phyloP scores from a whole-genome alignment of 2,797 vertebrate species.

The Urophycis tenuis region DNA sequence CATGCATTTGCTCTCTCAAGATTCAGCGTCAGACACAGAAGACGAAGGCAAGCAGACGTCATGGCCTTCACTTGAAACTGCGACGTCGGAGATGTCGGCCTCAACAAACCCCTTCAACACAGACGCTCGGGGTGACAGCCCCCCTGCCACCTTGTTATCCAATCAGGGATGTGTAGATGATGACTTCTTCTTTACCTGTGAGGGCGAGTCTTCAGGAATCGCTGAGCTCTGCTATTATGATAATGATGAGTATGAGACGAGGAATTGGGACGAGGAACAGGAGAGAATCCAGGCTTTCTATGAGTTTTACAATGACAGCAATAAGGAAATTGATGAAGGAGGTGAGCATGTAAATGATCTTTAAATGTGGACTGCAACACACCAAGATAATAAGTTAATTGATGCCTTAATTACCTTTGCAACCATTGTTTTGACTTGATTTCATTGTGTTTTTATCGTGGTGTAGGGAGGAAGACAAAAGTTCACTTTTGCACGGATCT shows the following conservation, averaged over 20 bases:
- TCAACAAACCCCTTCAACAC: conserved; percentile 18
- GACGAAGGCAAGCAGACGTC: conserved; percentile 26
- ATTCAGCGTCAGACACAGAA: conserved; percentile 33
- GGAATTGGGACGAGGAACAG: conserved; percentile 63
- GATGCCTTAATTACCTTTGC: conserved; percentile 9
- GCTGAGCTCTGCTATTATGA: conserved; percentile 29
- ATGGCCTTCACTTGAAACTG: conserved; percentile 11
- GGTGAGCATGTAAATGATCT: conserved; percentile 35
- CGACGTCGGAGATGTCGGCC: conserved; percentile 10
- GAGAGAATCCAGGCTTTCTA: conserved; percentile 66
- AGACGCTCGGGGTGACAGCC: conserved; percentile 11
- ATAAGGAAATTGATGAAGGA: conserved; percentile 31
- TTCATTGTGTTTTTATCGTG: conserved; percentile 2
- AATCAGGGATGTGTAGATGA: conserved; percentile 50
- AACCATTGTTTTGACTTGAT: not conserved
- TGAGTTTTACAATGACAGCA: conserved; percentile 52
- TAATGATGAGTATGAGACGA: conserved; percentile 51
- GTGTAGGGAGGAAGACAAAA: conserved; percentile 55
- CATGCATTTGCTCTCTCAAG: conserved; percentile 25
- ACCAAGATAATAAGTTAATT: not conserved
- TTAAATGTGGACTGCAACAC: too few relatives aligned
- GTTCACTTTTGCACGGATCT: conserved; percentile 58
- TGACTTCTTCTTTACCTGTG: conserved; percentile 45
- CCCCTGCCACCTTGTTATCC: conserved; percentile 7
- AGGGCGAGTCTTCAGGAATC: conserved; percentile 4